These are phyloP conservation scores for Agonopterix heracliana DNA, from an alignment of 2,888 invertebrate genomes.

Conservation along the genomic window DNA sequence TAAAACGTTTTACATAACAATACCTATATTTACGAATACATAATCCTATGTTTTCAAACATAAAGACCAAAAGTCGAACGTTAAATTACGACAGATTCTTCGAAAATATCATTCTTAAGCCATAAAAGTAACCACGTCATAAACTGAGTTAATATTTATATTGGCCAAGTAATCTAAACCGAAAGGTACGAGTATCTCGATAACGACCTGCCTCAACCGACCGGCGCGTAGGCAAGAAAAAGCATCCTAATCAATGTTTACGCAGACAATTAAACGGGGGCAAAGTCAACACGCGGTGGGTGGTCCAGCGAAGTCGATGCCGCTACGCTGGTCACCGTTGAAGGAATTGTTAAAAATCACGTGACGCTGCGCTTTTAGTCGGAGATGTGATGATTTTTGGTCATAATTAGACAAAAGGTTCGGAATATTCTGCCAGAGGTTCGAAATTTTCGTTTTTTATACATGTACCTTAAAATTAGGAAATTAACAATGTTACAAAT, in stretches of 20 bases:
- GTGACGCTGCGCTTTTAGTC: slow-evolving; percentile 40
- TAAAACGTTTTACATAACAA: too few relatives aligned
- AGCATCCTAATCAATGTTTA: slow-evolving; percentile 56
- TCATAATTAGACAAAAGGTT: not conserved
- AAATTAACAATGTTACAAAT: too few relatives aligned
- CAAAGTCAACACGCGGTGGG: slow-evolving; percentile 55
- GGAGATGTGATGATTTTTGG: not conserved
- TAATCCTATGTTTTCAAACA: too few relatives aligned
- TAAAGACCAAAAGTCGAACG: too few relatives aligned
- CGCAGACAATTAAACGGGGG: slow-evolving; percentile 62
- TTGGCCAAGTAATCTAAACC: slow-evolving; percentile 11
- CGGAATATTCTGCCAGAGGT: too few relatives aligned
- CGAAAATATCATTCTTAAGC: too few relatives aligned
- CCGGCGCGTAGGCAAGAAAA: slow-evolving; percentile 24
- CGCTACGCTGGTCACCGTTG: slow-evolving; percentile 10
- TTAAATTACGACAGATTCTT: not conserved
- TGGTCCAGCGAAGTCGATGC: slow-evolving; percentile 32
- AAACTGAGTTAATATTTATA: slow-evolving; percentile 13
- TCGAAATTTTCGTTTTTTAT: too few relatives aligned
- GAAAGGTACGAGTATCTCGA: slow-evolving; percentile 12
- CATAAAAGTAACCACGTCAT: not conserved
- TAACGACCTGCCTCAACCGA: slow-evolving; percentile 37
- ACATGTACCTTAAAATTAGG: too few relatives aligned
- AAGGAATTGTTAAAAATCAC: slow-evolving; percentile 33
- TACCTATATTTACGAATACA: too few relatives aligned